Base-by-base conservation (phyloP, 2,888 invertebrate species). In the Hemaris fuciformis region DNA sequence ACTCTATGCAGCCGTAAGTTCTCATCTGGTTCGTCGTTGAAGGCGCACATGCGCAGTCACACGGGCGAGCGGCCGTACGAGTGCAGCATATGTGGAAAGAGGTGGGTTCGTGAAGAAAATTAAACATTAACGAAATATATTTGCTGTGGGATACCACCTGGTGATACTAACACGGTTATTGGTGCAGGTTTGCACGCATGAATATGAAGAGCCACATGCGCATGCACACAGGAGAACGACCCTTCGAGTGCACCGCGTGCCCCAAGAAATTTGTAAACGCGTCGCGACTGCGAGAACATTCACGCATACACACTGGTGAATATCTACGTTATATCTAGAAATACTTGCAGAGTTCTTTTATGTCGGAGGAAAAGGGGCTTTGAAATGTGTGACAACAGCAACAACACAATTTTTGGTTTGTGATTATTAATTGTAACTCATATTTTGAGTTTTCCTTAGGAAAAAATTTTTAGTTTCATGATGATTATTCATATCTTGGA, bases 11-110 rank as follows among this genome's bases (percentile, higher is more conserved):
- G 85, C 3, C 85, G 92, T 45, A 87, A 83, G 63, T 94, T 94
- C 74, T 89, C 93, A 0, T 89, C 94, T 48, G 88, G 92, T n/a
- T 93, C 93, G 8, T 87, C 94, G 58, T 83, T 94, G 18, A 92
- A 91, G 65, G 87, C 91, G 0, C 94, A 94, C 70, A 86, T 89
- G 57, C 92, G 94, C 66, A 93, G 93, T 10, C 94, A 94, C 73
- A 94, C 94, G 0, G 94, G 94, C 0, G 94, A 94, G 67, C 84
- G 93, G 58, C 94, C 94, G 0, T 94, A 91, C 72, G 80, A 89
- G 15, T 94, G 94, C 71, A 79, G 85, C 1, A 71, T 91, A 25
- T 94, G 94, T 72, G 89, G 93, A 27, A 94, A 94, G 74, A 88
- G 74, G 86, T 87, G 67, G 66, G 38, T 45, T 1, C 8, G 6